phyloP scores from a whole-genome alignment of 2,113 vertebrate genomes.

The Caloenas nicobarica region DNA sequence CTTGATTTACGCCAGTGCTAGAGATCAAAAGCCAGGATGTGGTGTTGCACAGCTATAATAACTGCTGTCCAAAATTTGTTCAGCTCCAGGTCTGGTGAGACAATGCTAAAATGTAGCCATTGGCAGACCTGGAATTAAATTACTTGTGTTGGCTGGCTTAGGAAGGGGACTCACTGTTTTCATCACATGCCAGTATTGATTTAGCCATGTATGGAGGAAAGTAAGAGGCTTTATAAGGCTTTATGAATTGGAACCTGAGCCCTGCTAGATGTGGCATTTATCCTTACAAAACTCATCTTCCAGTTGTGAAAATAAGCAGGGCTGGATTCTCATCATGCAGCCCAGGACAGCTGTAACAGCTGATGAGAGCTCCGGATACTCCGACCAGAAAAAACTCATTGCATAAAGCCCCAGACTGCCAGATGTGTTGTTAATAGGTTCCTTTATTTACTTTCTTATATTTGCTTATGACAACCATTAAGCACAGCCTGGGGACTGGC shows the following conservation, averaged over 20 bases:
- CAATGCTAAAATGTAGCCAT: conserved; percentile 1
- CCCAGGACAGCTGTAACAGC: background rate
- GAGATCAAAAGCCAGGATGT: conserved; percentile 61
- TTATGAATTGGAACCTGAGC: background rate
- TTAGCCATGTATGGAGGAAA: background rate
- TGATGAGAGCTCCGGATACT: background rate
- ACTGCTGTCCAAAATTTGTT: background rate
- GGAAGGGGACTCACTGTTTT: background rate
- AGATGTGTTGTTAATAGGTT: background rate
- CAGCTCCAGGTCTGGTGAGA: conserved; percentile 46
- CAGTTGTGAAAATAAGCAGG: background rate
- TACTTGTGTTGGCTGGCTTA: conserved; percentile 19
- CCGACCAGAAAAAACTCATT: background rate
- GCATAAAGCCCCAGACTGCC: background rate
- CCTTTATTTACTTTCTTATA: background rate
- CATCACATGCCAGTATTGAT: conserved; percentile 2
- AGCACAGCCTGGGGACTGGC: background rate
- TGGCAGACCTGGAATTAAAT: conserved; percentile 4
- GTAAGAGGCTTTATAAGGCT: conserved; percentile 4
- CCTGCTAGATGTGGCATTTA: background rate
- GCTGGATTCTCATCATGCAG: background rate
- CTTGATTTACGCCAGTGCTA: conserved; percentile 24
- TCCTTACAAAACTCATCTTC: background rate
- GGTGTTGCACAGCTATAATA: conserved; percentile 19
- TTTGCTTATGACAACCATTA: background rate